phyloP scores from a whole-genome alignment of 2,113 vertebrate genomes.

The Dolichallabes microphthalmus region DNA sequence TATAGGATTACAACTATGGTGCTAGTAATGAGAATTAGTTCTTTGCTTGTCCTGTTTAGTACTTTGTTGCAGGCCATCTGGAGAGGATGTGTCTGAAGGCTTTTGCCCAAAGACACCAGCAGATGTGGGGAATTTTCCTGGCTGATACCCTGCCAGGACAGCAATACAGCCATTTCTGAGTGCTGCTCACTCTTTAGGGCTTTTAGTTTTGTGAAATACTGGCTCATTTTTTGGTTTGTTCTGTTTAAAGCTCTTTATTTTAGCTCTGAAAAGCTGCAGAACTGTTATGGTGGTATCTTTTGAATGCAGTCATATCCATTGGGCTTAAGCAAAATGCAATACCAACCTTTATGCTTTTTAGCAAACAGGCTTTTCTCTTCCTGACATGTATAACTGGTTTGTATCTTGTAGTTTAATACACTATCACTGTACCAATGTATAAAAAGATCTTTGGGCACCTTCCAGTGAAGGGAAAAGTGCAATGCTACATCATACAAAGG shows the following conservation, averaged over 20 bases:
- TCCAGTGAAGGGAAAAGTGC: too few relatives aligned
- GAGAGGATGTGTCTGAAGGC: slow-evolving; percentile 12
- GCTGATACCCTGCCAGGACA: neutral
- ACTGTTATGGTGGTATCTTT: neutral
- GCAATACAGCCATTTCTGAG: neutral
- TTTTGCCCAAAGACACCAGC: neutral
- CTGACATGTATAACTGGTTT: neutral
- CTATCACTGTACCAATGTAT: neutral
- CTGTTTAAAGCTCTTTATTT: neutral
- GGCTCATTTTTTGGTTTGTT: neutral
- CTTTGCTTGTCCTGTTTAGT: neutral
- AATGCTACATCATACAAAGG: too few relatives aligned
- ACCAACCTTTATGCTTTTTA: neutral
- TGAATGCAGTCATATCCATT: neutral
- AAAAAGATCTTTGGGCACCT: too few relatives aligned
- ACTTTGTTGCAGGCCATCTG: neutral
- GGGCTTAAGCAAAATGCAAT: neutral
- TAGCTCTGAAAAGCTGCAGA: neutral
- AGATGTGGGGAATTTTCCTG: slow-evolving; percentile 19
- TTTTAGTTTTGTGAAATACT: neutral
- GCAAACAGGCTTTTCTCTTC: neutral
- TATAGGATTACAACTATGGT: neutral
- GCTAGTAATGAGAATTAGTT: neutral
- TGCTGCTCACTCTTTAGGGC: neutral
- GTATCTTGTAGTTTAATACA: neutral